Percentiles rank a stretch among this genome's conserved stretches.
Conservation (phyloP, 2,113 vertebrate species). For the Caracal caracal region DNA sequence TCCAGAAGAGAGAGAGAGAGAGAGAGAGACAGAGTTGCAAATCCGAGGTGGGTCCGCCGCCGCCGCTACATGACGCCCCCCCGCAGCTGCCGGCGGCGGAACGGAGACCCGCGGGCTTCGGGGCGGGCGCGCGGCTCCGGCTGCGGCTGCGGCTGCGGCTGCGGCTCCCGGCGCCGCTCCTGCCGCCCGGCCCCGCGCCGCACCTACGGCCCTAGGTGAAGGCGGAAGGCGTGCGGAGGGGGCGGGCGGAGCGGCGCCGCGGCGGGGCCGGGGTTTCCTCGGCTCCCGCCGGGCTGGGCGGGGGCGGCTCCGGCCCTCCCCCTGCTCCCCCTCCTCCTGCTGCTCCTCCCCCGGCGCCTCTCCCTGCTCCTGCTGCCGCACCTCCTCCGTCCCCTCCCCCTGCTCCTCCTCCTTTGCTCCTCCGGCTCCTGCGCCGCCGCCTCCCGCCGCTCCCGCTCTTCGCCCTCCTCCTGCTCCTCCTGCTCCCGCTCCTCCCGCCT, state of each 20-base stretch:
- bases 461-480: background rate
- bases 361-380: background rate
- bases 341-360: background rate
- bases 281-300: slow-evolving; percentile 38
- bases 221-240: slow-evolving; percentile 65
- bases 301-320: slow-evolving; percentile 56
- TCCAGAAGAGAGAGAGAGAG: slow-evolving; percentile 17
- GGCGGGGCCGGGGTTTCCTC: background rate
- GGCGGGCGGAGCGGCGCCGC: slow-evolving; percentile 19
- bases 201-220: slow-evolving; percentile 75
- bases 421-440: background rate
- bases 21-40: slow-evolving; percentile 55
- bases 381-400: background rate
- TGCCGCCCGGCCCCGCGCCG: slow-evolving; percentile 35
- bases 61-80: slow-evolving; percentile 66
- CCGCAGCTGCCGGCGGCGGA: slow-evolving; percentile 35
- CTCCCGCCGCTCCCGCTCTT: background rate
- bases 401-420: background rate
- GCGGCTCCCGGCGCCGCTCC: background rate
- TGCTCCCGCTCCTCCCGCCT: background rate
- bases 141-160: background rate
- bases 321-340: slow-evolving; percentile 5
- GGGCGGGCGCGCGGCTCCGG: background rate
- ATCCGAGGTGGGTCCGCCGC: background rate
- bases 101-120: background rate